Conservation (phyloP, 1,140 invertebrate genomes). For the Drosophila kepulauana region DNA sequence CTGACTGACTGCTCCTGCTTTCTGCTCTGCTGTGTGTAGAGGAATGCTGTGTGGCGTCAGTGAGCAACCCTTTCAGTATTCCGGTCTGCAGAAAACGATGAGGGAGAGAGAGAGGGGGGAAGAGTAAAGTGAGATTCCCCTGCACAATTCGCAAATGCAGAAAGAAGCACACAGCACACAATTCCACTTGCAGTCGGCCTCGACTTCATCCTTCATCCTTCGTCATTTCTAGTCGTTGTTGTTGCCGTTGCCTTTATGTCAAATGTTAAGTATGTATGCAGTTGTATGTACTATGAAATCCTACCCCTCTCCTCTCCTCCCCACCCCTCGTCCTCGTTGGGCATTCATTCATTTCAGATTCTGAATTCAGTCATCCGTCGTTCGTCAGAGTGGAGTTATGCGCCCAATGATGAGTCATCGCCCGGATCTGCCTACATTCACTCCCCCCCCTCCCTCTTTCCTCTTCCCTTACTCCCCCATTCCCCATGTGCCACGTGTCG, state of each 20-base stretch:
- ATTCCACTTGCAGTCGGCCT: conserved; percentile 35
- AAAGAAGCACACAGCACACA: not conserved
- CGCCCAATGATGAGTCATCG: conserved; percentile 70
- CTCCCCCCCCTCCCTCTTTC: not conserved
- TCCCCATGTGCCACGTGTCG: conserved; percentile 56
- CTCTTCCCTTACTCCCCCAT: not conserved
- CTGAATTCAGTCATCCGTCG: conserved; percentile 13
- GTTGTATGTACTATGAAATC: not conserved
- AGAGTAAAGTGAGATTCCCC: not conserved
- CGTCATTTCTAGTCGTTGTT: not conserved
- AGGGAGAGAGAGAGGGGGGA: no score
- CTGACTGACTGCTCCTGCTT: not conserved
- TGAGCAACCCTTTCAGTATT: conserved; percentile 12
- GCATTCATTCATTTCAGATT: conserved; percentile 57
- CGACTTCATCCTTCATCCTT: not conserved
- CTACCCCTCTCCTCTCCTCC: not conserved
- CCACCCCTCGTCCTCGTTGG: not conserved
- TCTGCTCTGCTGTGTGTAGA: conserved; percentile 4
- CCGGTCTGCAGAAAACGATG: not conserved
- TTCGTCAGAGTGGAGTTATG: conserved; percentile 54
- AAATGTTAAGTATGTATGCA: conserved; percentile 68
- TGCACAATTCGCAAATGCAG: conserved; percentile 7
- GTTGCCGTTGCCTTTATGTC: conserved; percentile 45
- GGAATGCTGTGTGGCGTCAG: conserved; percentile 17
- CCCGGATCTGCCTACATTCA: conserved; percentile 1